Conservation (phyloP, 2,888 invertebrate genomes). For the Drosophila histrio region DNA sequence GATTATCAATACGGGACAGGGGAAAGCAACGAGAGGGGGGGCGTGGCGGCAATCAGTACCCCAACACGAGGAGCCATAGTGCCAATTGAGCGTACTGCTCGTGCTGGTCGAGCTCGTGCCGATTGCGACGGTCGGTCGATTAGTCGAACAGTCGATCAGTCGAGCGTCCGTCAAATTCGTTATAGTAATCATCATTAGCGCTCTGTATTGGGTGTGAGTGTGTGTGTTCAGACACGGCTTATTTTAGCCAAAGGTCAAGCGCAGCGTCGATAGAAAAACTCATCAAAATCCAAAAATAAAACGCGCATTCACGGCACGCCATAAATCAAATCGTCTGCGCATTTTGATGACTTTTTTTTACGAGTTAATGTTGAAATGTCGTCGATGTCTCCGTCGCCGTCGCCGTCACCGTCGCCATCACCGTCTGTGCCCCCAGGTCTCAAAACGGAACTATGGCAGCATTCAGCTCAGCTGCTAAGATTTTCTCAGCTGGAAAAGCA, state of each 20-base stretch:
- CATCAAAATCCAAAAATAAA: constrained; percentile 59
- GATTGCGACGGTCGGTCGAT: constrained; percentile 42
- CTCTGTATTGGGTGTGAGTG: constrained; percentile 8
- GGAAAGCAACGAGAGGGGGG: constrained; percentile 14
- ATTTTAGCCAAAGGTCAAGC: constrained; percentile 73
- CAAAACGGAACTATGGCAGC: constrained; percentile 37
- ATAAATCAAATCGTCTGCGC: constrained; percentile 56
- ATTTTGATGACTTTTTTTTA: constrained; percentile 21
- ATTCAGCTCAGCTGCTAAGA: neutral
- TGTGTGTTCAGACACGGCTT: constrained; percentile 59
- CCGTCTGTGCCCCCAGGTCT: constrained; percentile 19
- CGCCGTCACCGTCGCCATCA: too few species aligned
- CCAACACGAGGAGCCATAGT: constrained; percentile 64
- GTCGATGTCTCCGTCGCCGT: too few species aligned
- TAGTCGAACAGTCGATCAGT: constrained; percentile 21
- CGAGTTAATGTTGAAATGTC: constrained; percentile 35
- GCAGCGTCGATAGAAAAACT: constrained; percentile 48
- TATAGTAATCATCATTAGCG: constrained; percentile 74
- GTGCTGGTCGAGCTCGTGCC: constrained; percentile 74
- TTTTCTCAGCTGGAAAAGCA: constrained; percentile 50
- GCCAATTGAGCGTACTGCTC: constrained; percentile 75
- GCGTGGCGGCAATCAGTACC: constrained; percentile 44
- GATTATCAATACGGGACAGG: constrained; percentile 61
- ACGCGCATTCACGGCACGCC: constrained; percentile 34
- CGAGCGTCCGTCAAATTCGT: constrained; percentile 58